phyloP scores from a whole-genome alignment of 2,888 invertebrate genomes.

The Ennomos fuscantarius region DNA sequence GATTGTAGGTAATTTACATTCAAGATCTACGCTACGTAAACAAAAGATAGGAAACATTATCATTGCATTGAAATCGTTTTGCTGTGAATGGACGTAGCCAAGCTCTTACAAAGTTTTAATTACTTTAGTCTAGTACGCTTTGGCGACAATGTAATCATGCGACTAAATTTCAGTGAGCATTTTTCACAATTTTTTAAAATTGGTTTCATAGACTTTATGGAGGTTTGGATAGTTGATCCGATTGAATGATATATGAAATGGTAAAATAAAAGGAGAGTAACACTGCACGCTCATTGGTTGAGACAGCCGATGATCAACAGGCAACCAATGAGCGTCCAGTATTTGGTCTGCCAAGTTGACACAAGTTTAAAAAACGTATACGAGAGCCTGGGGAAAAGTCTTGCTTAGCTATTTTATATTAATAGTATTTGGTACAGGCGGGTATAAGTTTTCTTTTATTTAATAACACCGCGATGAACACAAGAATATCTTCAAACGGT shows the following conservation, averaged over 20 bases:
- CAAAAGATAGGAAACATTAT: constrained; percentile 24
- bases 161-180: neutral
- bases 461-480: neutral
- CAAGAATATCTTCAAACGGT: no score
- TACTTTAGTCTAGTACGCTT: constrained; percentile 50
- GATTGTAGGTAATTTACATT: neutral
- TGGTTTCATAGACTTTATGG: no score
- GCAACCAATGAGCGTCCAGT: no score
- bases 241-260: no score
- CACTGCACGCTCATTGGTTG: no score
- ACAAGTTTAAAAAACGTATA: no score
- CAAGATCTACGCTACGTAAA: neutral
- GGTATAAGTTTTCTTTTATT: neutral
- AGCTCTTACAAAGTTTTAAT: constrained; percentile 62
- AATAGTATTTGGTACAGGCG: neutral
- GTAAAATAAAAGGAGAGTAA: no score
- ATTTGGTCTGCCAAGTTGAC: no score
- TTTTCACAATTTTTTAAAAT: no score
- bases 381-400: no score
- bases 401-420: neutral
- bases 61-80: constrained; percentile 28
- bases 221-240: no score
- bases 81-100: constrained; percentile 36
- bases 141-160: constrained; percentile 42
- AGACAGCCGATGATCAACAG: no score